Base-by-base conservation (phyloP, 2,797 vertebrate species). In the Premnoplex brunnescens region DNA sequence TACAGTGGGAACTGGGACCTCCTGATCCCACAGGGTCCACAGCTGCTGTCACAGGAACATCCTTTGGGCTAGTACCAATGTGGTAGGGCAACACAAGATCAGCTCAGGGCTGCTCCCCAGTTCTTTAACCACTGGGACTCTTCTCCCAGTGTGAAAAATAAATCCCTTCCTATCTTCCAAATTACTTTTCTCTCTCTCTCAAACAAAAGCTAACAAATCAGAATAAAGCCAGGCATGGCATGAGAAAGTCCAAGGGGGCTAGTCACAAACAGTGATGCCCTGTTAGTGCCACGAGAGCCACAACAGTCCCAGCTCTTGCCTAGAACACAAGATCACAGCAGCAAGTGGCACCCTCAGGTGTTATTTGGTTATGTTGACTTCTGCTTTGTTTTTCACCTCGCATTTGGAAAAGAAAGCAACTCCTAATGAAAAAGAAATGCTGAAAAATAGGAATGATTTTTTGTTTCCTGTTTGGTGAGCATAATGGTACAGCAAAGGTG, bases 321-420 rank as follows among this genome's bases (percentile, higher is more conserved):
- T 62, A n/a, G 27, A 60, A 60, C 36, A 73, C 2, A 1, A 68
- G 32, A 26, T 14, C 21, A 39, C 16, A 66, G 21, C 0, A 3
- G 22, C 19, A 46, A 69, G 37, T 1, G 0, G 21, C 5, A 0
- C 19, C 34, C 27, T 7, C 1, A 1, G 9, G 9, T 18, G 7
- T 59, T 46, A 55, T 17, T 60, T 80, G 2, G 0, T 77, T 51
- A 74, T 2, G 2, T 6, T 28, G 27, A 73, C 34, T 46, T 19
- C 24, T 39, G 34, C 26, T 79, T 81, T 85, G 32, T 27, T 64
- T 68, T 66, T 77, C 66, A 58, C 22, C 3, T 12, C 10, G 26
- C 20, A 7, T 36, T 78, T 49, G 54, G 32, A 79, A 67, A 32
- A 10, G 4, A 64, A 85, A 73, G 28, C 28, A 17, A 56, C 12